These are phyloP conservation scores for Drosophila athabasca DNA, from an alignment of 1,140 invertebrate genomes.

Conservation along the genomic window DNA sequence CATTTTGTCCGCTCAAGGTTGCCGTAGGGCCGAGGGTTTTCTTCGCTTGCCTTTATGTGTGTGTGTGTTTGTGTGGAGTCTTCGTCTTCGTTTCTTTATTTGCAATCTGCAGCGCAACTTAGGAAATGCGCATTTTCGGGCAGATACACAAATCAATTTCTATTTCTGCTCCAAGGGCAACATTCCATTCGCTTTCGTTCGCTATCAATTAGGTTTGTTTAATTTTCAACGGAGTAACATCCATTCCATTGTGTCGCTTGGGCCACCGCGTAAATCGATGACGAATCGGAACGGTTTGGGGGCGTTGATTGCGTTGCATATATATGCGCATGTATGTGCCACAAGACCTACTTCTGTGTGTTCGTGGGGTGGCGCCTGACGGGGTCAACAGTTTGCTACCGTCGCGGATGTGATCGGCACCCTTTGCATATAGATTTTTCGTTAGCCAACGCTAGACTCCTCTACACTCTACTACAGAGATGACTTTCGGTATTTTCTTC, in stretches of 20 bases:
- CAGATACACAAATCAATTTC: constrained; percentile 32
- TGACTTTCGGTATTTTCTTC: too few relatives aligned
- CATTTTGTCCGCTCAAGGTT: constrained; percentile 85
- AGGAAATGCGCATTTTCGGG: constrained; percentile 58
- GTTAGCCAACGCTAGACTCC: constrained; percentile 12
- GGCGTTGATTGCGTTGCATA: constrained; percentile 69
- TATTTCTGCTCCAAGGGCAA: constrained; percentile 30
- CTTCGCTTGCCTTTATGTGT: constrained; percentile 16
- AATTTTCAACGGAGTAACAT: constrained; percentile 65
- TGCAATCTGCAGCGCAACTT: constrained; percentile 16
- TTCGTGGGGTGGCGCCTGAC: constrained; percentile 48
- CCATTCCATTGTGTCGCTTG: constrained; percentile 70
- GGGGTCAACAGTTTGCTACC: constrained; percentile 72
- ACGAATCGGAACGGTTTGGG: constrained; percentile 71
- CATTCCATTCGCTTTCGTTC: constrained; percentile 39
- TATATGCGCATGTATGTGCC: constrained; percentile 41
- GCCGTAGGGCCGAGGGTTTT: constrained; percentile 23
- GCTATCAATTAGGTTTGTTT: constrained; percentile 52
- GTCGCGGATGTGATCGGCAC: constrained; percentile 19
- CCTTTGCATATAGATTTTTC: constrained; percentile 65
- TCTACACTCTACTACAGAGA: too few relatives aligned
- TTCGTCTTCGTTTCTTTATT: constrained; percentile 19
- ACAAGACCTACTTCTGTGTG: constrained; percentile 25
- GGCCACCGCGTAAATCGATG: constrained; percentile 70
- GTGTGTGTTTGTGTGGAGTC: too few relatives aligned